Conservation (phyloP, 1,140 invertebrate species). For the Ooceraea biroi region DNA sequence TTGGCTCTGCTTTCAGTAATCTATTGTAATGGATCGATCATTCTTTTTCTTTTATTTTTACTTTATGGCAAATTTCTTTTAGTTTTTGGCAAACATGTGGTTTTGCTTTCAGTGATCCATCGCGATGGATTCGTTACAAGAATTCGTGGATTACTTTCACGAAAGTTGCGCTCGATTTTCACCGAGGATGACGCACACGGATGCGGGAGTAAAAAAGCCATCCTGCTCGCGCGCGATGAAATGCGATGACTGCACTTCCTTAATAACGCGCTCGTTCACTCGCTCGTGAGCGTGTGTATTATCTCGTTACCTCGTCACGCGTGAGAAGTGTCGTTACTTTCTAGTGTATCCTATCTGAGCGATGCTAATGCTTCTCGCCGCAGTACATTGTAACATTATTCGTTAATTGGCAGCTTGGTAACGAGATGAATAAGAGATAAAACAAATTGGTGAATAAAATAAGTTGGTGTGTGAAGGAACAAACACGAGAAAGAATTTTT, state of each 20-base stretch:
- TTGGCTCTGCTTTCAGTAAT: too few species aligned
- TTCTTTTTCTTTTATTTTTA: too few species aligned
- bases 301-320: conserved; percentile 33
- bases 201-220: conserved; percentile 47
- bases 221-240: background rate
- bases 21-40: too few species aligned
- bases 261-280: conserved; percentile 9
- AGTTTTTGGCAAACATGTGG: too few species aligned
- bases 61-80: too few species aligned
- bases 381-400: background rate
- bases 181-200: background rate
- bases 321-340: conserved; percentile 63
- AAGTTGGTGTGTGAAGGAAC: background rate
- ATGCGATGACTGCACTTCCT: conserved; percentile 16
- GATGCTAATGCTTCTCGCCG: conserved; percentile 8
- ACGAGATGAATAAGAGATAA: background rate
- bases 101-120: too few species aligned
- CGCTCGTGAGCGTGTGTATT: background rate
- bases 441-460: too few species aligned
- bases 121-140: too few species aligned
- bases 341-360: conserved; percentile 33
- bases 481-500: background rate
- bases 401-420: conserved; percentile 24
- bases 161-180: too few species aligned
- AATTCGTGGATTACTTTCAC: too few species aligned